Evolutionary conservation across 35 echinoderm and acorn worm genomes (phyloP).

Genomic region (Heliocidaris tuberculata): DNA sequence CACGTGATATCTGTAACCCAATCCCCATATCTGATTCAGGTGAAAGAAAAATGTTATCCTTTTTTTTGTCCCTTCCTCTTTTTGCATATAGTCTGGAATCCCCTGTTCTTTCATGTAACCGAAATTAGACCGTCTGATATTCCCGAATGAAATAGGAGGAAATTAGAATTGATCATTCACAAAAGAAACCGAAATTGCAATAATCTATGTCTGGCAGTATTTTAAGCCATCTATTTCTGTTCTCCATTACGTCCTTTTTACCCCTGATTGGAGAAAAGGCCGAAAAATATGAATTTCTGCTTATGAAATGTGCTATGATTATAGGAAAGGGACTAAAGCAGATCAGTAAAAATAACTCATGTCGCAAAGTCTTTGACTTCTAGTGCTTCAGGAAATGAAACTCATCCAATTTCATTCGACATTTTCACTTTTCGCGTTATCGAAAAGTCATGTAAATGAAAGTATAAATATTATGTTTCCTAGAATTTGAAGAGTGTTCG

Average conservation of each 20-base stretch:
- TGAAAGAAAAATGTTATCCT: not conserved
- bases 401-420: not conserved
- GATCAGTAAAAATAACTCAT: not conserved
- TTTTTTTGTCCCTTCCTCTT: not conserved
- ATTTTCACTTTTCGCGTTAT: not conserved
- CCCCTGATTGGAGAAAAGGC: not conserved
- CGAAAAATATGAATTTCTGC: too few relatives aligned
- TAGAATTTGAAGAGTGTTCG: not conserved
- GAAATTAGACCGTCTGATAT: not conserved
- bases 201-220: not conserved
- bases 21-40: not conserved
- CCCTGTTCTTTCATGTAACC: not conserved
- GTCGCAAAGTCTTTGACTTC: not conserved
- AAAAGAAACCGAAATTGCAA: not conserved
- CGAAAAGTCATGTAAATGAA: not conserved
- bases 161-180: not conserved
- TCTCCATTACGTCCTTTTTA: not conserved
- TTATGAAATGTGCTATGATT: too few relatives aligned
- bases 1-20: not conserved
- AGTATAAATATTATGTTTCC: not conserved
- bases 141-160: not conserved
- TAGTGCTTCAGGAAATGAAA: not conserved
- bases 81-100: not conserved
- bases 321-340: not conserved
- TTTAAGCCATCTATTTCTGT: not conserved